Evolutionary conservation across 2,888 invertebrate species (phyloP).

Genomic region (Plebejus anna): DNA sequence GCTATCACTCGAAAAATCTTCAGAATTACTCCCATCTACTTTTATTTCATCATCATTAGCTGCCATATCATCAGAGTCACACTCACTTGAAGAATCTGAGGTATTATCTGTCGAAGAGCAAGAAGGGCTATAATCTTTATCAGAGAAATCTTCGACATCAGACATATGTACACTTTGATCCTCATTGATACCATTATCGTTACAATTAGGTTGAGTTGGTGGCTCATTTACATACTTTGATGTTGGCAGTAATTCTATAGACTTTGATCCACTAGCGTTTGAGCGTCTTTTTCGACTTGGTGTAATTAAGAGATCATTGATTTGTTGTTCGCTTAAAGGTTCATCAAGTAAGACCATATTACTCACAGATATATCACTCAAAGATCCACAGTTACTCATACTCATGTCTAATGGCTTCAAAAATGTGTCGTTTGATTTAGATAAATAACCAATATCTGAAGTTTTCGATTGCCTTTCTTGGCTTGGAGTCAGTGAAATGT

Average conservation of each 20-base stretch:
- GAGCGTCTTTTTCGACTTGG: background rate
- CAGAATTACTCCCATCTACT: background rate
- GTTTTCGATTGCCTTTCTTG: background rate
- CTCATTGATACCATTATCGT: background rate
- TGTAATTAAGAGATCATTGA: slow-evolving; percentile 1
- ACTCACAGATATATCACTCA: slow-evolving; percentile 1
- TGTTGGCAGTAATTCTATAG: background rate
- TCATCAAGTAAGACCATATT: slow-evolving; percentile 1
- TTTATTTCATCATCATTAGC: background rate
- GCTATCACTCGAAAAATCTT: slow-evolving; percentile 4
- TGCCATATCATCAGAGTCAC: slow-evolving; percentile 3
- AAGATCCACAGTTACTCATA: slow-evolving; percentile 1
- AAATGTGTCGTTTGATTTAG: background rate
- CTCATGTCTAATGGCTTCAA: background rate
- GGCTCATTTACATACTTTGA: background rate
- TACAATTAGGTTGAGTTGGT: slow-evolving; percentile 5
- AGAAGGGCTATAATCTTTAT: slow-evolving; percentile 5
- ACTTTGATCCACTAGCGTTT: background rate
- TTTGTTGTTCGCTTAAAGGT: background rate
- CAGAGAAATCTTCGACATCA: slow-evolving; percentile 5
- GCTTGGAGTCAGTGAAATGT: background rate
- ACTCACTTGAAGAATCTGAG: slow-evolving; percentile 11
- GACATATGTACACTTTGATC: background rate
- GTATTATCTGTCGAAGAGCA: slow-evolving; percentile 11
- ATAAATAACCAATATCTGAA: background rate